Percentiles rank a stretch among this genome's conserved stretches.
Conservation (phyloP, 2,113 vertebrate species). For the Platycercus adscitus region DNA sequence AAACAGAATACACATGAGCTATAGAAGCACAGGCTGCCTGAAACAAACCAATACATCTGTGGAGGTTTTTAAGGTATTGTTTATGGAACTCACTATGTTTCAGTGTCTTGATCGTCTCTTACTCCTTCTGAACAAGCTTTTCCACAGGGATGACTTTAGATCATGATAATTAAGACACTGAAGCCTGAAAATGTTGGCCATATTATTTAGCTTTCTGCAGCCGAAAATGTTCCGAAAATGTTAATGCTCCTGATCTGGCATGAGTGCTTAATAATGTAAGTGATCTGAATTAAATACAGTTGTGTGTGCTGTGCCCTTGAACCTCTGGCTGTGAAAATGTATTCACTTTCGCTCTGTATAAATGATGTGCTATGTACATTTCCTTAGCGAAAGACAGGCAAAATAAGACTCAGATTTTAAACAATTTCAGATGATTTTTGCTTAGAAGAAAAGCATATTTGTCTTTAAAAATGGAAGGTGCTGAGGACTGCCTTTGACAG, state of each 20-base stretch:
- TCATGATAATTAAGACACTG: neutral
- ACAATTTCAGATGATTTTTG: slow-evolving; percentile 20
- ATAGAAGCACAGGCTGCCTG: neutral
- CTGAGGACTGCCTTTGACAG: neutral
- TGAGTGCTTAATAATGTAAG: slow-evolving; percentile 53
- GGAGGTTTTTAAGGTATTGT: neutral
- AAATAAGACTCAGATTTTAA: slow-evolving; percentile 21
- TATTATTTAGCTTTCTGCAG: slow-evolving; percentile 26
- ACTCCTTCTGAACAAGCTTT: neutral
- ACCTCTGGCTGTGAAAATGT: slow-evolving; percentile 33
- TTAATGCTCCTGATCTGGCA: slow-evolving; percentile 59
- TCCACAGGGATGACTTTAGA: neutral
- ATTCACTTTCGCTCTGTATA: slow-evolving; percentile 24
- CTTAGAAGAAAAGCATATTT: neutral
- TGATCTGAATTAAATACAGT: slow-evolving; percentile 65
- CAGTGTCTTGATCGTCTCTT: neutral
- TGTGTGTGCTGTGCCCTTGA: slow-evolving; percentile 56
- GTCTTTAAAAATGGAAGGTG: neutral
- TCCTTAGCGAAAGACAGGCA: neutral
- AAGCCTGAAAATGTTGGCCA: neutral
- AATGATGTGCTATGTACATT: slow-evolving; percentile 9
- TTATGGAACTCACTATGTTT: neutral
- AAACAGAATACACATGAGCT: neutral
- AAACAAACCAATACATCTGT: neutral
- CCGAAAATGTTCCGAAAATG: neutral